Conservation (phyloP, 2,797 vertebrate genomes). For the Macropus fuliginosus region DNA sequence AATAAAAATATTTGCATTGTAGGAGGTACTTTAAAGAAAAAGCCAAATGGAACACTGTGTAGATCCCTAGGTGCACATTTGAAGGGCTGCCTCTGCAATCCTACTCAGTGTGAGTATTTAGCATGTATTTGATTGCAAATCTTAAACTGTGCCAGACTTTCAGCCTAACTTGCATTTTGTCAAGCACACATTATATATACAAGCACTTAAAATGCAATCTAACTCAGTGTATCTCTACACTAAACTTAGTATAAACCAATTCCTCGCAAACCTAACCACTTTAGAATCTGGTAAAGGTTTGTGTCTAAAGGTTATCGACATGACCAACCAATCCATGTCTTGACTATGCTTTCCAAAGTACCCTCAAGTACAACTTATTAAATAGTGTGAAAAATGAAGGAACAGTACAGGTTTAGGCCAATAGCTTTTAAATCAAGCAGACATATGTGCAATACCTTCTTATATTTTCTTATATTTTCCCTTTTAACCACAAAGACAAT, state of each 20-base stretch:
- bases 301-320: slow-evolving; percentile 24
- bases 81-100: not conserved
- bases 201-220: slow-evolving; percentile 22
- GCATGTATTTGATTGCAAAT: slow-evolving; percentile 1
- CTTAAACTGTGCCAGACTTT: not conserved
- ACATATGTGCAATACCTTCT: not conserved
- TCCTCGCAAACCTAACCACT: slow-evolving; percentile 1
- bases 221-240: not conserved
- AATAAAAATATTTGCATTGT: slow-evolving; percentile 1
- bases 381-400: not conserved
- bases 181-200: slow-evolving; percentile 21
- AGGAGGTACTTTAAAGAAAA: not conserved
- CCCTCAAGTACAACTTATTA: slow-evolving; percentile 16
- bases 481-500: slow-evolving; percentile 33
- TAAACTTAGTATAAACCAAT: slow-evolving; percentile 31
- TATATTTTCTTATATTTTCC: slow-evolving; percentile 24
- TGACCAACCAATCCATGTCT: not conserved
- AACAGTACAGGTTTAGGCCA: not conserved
- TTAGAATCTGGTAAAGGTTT: slow-evolving; percentile 51
- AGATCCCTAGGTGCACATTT: not conserved
- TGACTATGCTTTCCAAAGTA: not conserved
- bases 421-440: not conserved
- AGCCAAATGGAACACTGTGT: not conserved
- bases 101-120: not conserved
- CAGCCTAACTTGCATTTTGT: not conserved